Evolutionary conservation across 2,888 invertebrate species (phyloP).

Genomic region (Nemoura dubitans): DNA sequence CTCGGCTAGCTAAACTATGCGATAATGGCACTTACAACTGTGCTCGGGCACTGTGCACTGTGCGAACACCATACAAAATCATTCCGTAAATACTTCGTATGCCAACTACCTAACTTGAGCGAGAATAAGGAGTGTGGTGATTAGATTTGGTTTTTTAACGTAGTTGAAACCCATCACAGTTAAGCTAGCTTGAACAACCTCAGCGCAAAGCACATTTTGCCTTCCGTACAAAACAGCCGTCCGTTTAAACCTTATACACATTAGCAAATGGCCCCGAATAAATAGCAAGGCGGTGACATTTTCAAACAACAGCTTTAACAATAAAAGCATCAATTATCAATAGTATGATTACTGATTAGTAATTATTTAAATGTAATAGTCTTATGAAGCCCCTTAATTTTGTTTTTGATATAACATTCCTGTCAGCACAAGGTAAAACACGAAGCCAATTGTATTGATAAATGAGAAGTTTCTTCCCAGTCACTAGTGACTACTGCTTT

Average conservation of each 20-base stretch:
- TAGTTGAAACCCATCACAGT: slow-evolving; percentile 60
- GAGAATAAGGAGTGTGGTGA: neutral
- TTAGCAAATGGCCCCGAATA: slow-evolving; percentile 34
- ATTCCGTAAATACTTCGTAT: neutral
- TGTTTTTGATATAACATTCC: slow-evolving; percentile 8
- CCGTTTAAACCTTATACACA: neutral
- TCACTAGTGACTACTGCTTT: slow-evolving; percentile 12
- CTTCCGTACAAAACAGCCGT: slow-evolving; percentile 15
- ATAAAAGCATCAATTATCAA: slow-evolving; percentile 45
- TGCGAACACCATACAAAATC: neutral
- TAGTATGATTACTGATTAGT: neutral
- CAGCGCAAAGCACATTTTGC: neutral
- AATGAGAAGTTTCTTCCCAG: slow-evolving; percentile 7
- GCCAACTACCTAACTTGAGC: slow-evolving; percentile 7
- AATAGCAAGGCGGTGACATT: slow-evolving; percentile 25
- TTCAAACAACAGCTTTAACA: slow-evolving; percentile 45
- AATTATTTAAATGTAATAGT: neutral
- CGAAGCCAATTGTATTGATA: slow-evolving; percentile 20
- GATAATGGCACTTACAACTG: slow-evolving; percentile 49
- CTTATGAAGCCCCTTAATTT: slow-evolving; percentile 29
- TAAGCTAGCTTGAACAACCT: slow-evolving; percentile 56
- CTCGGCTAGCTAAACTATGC: slow-evolving; percentile 41
- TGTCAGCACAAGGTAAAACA: neutral
- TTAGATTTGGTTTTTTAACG: slow-evolving; percentile 7
- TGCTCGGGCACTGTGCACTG: slow-evolving; percentile 40